A percentile compares a stretch with the other conserved stretches of the same genome.
phyloP scores from a whole-genome alignment of 2,888 invertebrate species.

The Drosophila fulvimacula region DNA sequence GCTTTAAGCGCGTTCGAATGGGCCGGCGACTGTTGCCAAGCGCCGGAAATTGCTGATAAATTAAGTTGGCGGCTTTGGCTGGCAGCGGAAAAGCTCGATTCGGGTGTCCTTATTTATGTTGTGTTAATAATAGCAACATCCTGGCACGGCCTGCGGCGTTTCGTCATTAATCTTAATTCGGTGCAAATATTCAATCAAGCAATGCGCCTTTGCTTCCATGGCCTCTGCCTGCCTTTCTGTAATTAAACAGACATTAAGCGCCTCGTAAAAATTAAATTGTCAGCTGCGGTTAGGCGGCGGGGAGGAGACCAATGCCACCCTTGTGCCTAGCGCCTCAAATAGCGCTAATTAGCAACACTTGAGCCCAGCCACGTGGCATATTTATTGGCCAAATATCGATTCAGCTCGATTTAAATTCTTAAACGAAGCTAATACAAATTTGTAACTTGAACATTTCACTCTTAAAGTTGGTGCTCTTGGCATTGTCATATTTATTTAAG shows the following conservation, averaged over 20 bases:
- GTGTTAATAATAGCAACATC: conserved; percentile 49
- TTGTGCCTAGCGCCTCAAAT: neutral
- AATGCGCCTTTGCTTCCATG: conserved; percentile 6
- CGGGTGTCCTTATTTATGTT: conserved; percentile 59
- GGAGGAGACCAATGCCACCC: neutral
- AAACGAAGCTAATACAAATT: neutral
- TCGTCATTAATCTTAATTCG: conserved; percentile 70
- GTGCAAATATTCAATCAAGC: conserved; percentile 71
- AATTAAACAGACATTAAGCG: conserved; percentile 72
- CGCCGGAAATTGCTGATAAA: conserved; percentile 10
- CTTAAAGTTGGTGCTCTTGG: neutral
- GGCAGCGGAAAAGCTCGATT: conserved; percentile 29
- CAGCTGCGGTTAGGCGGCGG: conserved; percentile 27
- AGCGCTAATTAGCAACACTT: conserved; percentile 39
- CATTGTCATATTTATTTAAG: neutral
- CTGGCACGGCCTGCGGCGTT: conserved; percentile 17
- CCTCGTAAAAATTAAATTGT: conserved; percentile 76
- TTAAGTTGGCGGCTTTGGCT: conserved; percentile 25
- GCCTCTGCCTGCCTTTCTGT: conserved; percentile 30
- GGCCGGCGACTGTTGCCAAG: conserved; percentile 25
- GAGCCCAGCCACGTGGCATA: conserved; percentile 15
- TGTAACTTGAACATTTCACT: neutral
- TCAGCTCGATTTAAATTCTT: neutral
- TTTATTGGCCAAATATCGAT: conserved; percentile 26
- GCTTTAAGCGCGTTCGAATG: conserved; percentile 11